phyloP scores from a whole-genome alignment of 2,888 invertebrate genomes.

The Syritta pipiens region DNA sequence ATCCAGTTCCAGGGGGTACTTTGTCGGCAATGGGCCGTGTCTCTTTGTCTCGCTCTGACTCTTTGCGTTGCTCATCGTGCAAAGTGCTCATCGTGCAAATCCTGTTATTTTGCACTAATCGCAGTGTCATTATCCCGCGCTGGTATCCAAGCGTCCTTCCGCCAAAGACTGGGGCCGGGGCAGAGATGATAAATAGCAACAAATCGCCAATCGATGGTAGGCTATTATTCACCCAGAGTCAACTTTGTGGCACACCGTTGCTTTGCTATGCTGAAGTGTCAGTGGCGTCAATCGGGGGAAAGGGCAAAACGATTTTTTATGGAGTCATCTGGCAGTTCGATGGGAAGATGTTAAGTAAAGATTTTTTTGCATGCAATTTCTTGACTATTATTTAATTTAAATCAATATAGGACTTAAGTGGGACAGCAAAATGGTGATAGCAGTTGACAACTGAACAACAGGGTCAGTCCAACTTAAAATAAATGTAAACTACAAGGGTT shows the following conservation, averaged over 20 bases:
- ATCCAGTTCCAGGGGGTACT: neutral
- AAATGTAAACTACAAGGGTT: too few species aligned
- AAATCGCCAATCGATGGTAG: constrained; percentile 36
- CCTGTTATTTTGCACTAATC: constrained; percentile 65
- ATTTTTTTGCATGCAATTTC: too few species aligned
- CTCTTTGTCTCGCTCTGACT: neutral
- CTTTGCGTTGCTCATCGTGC: neutral
- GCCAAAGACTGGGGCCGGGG: constrained; percentile 11
- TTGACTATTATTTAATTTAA: too few species aligned
- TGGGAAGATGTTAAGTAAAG: too few species aligned
- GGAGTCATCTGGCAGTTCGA: too few species aligned
- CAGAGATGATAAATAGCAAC: constrained; percentile 35
- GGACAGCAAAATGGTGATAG: too few species aligned
- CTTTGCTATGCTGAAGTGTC: neutral
- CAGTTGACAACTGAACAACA: too few species aligned
- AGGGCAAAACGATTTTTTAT: too few species aligned
- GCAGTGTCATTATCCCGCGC: constrained; percentile 44
- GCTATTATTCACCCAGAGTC: constrained; percentile 20
- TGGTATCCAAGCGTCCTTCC: constrained; percentile 5
- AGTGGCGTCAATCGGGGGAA: constrained; percentile 12
- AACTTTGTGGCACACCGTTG: constrained; percentile 1
- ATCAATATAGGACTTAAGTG: too few species aligned
- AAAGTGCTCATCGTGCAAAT: constrained; percentile 36
- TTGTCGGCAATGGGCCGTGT: constrained; percentile 20
- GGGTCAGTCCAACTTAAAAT: too few species aligned